Evolutionary conservation across 2,797 vertebrate genomes (phyloP).

Genomic region (Ptychobarbus kaznakovi): DNA sequence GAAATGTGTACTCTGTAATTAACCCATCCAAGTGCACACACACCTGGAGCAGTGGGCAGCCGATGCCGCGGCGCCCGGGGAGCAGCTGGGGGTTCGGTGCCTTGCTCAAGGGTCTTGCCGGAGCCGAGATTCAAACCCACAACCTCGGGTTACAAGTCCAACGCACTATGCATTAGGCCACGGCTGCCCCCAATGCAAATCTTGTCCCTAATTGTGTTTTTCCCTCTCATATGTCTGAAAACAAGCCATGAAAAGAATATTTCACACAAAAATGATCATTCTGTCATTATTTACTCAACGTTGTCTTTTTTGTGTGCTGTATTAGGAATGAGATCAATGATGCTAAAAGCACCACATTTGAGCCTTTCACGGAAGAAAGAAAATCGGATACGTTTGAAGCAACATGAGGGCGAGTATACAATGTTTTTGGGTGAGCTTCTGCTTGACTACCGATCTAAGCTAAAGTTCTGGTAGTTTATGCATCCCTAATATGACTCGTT

Average conservation of each 20-base stretch:
- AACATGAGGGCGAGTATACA: background rate
- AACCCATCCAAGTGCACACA: too few relatives aligned
- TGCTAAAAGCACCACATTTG: background rate
- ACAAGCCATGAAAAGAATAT: background rate
- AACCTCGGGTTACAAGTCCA: too few relatives aligned
- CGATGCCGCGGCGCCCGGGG: too few relatives aligned
- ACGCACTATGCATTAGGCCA: too few relatives aligned
- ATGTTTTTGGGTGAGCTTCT: background rate
- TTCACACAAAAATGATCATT: background rate
- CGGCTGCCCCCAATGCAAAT: too few relatives aligned
- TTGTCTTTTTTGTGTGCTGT: background rate
- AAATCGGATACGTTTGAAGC: background rate
- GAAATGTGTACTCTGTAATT: too few relatives aligned
- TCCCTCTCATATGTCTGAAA: background rate
- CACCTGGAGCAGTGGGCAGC: too few relatives aligned
- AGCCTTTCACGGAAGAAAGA: background rate
- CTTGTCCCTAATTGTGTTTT: background rate
- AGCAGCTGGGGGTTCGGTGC: too few relatives aligned
- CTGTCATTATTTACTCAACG: too few relatives aligned
- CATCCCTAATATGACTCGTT: background rate
- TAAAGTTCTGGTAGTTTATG: background rate
- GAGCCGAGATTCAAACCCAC: too few relatives aligned
- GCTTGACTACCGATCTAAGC: background rate
- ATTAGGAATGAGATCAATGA: background rate
- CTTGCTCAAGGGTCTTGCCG: too few relatives aligned